Evolutionary conservation across 1,140 invertebrate genomes (phyloP).

Genomic region (Scaptomyza graminum): DNA sequence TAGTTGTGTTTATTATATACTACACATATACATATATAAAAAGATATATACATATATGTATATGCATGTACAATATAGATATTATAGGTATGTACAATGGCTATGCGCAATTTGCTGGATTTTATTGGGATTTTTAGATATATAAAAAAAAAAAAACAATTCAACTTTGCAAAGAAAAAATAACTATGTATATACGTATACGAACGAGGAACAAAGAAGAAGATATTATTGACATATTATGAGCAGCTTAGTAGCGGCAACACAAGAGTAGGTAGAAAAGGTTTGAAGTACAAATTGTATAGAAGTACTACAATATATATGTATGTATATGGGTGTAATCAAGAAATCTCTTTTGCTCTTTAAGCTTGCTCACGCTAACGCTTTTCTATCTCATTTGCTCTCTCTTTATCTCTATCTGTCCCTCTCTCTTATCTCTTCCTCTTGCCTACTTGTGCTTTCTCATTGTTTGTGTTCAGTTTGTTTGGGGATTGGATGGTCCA

Average conservation of each 20-base stretch:
- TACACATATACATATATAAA: slow-evolving; percentile 1
- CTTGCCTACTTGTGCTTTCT: background rate
- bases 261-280: background rate
- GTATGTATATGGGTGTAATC: slow-evolving; percentile 25
- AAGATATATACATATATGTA: background rate
- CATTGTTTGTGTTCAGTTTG: slow-evolving; percentile 11
- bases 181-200: background rate
- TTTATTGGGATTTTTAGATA: background rate
- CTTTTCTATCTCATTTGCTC: slow-evolving; percentile 11
- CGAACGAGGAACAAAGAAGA: background rate
- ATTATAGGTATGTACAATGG: slow-evolving; percentile 6
- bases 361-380: background rate
- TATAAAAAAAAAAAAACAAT: too few species aligned
- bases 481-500: slow-evolving; percentile 58
- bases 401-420: slow-evolving; percentile 7
- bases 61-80: slow-evolving; percentile 4
- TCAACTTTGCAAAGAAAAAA: background rate
- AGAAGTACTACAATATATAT: too few species aligned
- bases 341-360: slow-evolving; percentile 1
- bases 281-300: background rate
- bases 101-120: background rate
- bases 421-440: slow-evolving; percentile 8
- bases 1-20: background rate
- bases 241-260: slow-evolving; percentile 2
- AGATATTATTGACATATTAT: background rate